Evolutionary conservation across 2,113 vertebrate genomes (phyloP).

Genomic region (Stomatorhinus ivindoensis): DNA sequence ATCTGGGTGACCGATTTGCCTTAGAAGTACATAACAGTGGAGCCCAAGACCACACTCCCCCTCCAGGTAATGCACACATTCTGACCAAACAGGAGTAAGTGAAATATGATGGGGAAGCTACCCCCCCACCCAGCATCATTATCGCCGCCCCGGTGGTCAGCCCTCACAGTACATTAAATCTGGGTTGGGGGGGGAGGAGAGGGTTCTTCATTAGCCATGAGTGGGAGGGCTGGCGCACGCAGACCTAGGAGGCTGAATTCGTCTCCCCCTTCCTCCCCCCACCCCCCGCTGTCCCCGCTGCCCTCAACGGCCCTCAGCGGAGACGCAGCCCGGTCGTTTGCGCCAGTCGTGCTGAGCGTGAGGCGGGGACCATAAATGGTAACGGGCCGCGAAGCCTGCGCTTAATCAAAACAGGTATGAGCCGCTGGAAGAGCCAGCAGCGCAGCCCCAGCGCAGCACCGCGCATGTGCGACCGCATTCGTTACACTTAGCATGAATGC

Average conservation of each 20-base stretch:
- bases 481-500: background rate
- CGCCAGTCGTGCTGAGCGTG: background rate
- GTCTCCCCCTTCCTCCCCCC: background rate
- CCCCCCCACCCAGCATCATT: background rate
- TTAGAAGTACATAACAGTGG: background rate
- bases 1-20: background rate
- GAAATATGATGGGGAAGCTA: background rate
- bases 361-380: background rate
- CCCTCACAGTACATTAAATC: slow-evolving; percentile 1
- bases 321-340: background rate
- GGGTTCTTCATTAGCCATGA: background rate
- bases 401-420: background rate
- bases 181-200: background rate
- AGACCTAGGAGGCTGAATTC: background rate
- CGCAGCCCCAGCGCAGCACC: background rate
- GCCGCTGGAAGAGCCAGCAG: background rate
- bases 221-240: background rate
- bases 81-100: background rate
- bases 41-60: background rate
- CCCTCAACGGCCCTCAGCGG: background rate
- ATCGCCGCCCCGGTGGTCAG: background rate
- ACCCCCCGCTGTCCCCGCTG: background rate
- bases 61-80: background rate
- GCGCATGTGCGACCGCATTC: background rate
- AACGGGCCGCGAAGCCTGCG: background rate